phyloP scores from a whole-genome alignment of 2,888 invertebrate species.

The Ischnura elegans region DNA sequence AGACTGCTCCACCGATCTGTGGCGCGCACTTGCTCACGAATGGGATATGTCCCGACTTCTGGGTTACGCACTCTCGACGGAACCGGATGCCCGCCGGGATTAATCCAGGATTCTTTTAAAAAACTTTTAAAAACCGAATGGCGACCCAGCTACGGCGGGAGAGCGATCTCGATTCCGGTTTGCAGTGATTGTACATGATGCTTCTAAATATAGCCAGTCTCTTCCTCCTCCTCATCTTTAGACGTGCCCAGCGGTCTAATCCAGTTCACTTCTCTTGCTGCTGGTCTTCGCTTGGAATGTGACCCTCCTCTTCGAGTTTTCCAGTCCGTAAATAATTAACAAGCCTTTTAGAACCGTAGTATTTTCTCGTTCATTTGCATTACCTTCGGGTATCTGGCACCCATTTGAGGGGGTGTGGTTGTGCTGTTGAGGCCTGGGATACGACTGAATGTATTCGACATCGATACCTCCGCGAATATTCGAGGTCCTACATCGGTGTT shows the following conservation, averaged over 20 bases:
- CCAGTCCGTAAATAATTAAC: neutral
- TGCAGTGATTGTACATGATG: neutral
- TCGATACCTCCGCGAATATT: neutral
- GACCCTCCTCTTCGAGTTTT: neutral
- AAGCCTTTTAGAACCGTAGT: neutral
- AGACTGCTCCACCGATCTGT: too few species aligned
- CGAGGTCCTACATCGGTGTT: too few species aligned
- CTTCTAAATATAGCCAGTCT: neutral
- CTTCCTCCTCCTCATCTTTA: too few species aligned
- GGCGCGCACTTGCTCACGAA: too few species aligned
- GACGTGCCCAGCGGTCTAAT: neutral
- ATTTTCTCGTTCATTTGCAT: neutral
- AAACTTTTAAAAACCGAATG: neutral
- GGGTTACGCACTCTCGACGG: neutral
- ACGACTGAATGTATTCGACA: neutral
- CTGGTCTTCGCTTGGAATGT: neutral
- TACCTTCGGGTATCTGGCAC: neutral
- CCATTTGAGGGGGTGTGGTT: neutral
- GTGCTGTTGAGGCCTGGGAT: neutral
- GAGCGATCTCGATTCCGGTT: slow-evolving; percentile 14
- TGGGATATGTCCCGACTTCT: too few species aligned
- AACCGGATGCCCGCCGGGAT: neutral
- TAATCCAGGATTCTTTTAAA: neutral
- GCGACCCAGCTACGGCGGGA: neutral
- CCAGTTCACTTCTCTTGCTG: neutral